phyloP scores from a whole-genome alignment of 1,140 invertebrate genomes.

The Pogonomyrmex californicus region DNA sequence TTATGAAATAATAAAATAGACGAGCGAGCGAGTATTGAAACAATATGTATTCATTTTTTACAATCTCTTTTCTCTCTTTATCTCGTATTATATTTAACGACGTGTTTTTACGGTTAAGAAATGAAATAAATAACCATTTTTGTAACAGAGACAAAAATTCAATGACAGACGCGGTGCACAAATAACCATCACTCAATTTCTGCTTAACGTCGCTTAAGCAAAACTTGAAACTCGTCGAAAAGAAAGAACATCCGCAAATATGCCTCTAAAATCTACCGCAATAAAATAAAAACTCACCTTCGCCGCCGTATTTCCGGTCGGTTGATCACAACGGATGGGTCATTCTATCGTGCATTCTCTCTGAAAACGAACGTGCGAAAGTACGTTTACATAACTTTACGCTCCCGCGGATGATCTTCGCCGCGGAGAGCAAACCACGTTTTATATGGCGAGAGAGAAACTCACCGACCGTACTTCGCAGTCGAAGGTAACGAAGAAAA shows the following conservation, averaged over 20 bases:
- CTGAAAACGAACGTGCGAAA: slow-evolving; percentile 12
- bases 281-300: neutral
- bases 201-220: neutral
- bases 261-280: neutral
- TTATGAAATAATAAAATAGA: neutral
- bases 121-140: neutral
- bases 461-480: neutral
- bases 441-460: slow-evolving; percentile 6
- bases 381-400: slow-evolving; percentile 41
- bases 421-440: slow-evolving; percentile 15
- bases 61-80: neutral
- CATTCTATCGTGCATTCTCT: neutral
- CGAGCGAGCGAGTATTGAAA: neutral
- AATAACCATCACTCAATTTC: neutral
- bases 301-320: slow-evolving; percentile 2
- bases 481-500: slow-evolving; percentile 36
- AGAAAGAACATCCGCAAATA: neutral
- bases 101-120: neutral
- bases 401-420: neutral
- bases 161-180: neutral
- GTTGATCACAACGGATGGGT: slow-evolving; percentile 38
- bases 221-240: neutral
- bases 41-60: neutral
- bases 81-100: neutral
- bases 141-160: neutral